phyloP scores from a whole-genome alignment of 2,888 invertebrate genomes.

The Pollenia griseotomentosa region DNA sequence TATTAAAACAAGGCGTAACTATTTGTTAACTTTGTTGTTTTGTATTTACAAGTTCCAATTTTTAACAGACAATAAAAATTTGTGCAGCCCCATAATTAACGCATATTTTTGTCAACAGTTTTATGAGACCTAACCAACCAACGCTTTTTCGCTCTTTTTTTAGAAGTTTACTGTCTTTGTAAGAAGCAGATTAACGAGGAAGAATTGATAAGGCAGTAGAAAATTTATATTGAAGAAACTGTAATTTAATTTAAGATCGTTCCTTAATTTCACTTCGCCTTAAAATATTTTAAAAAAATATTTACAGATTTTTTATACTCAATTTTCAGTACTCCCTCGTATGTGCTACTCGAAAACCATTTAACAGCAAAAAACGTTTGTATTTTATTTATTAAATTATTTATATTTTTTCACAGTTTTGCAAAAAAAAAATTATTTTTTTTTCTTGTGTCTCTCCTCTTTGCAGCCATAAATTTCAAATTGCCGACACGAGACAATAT shows the following conservation, averaged over 20 bases:
- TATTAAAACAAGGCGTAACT: conserved; percentile 26
- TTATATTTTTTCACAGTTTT: conserved; percentile 24
- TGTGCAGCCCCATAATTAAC: conserved; percentile 47
- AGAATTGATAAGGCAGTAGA: background rate
- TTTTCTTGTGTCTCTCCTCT: conserved; percentile 17
- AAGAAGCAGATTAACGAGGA: background rate
- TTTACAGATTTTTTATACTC: too few relatives aligned
- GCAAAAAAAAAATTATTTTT: conserved; percentile 12
- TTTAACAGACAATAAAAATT: conserved; percentile 49
- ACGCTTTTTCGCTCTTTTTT: conserved; percentile 5
- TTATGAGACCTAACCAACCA: conserved; percentile 31
- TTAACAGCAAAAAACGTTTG: background rate
- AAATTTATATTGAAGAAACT: background rate
- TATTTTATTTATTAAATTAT: conserved; percentile 23
- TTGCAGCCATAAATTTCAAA: conserved; percentile 48
- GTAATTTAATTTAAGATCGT: too few relatives aligned
- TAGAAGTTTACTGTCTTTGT: background rate
- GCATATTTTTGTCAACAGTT: conserved; percentile 51
- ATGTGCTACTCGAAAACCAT: background rate
- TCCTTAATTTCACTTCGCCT: too few relatives aligned
- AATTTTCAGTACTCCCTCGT: background rate
- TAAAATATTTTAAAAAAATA: too few relatives aligned
- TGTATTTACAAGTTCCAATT: background rate
- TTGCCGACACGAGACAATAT: conserved; percentile 62
- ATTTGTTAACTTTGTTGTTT: background rate